Base-by-base conservation (phyloP, 2,888 invertebrate species). In the Pristionchus maxplancki region DNA sequence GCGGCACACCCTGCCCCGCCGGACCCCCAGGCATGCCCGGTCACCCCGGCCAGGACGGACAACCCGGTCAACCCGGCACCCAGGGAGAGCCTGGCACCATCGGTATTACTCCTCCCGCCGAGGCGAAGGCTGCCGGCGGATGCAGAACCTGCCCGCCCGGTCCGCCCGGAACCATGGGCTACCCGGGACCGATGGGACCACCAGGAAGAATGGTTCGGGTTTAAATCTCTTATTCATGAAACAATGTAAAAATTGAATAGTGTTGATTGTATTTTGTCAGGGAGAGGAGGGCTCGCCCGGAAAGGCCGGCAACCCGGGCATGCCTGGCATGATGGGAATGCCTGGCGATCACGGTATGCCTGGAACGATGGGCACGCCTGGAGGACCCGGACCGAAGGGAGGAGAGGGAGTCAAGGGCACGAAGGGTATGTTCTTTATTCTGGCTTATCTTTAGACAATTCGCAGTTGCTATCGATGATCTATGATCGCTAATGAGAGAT, bases 271-370 rank as follows among this genome's bases (percentile, higher is more conserved):
- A 17, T 31, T 5, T 15, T 62, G 20, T 15, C 37, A 87, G 86
- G 86, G 86, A 34, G 86, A 71, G n/a, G 86, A 87, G 13, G 86
- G 86, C 71, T 37, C 15, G 1, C 58, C 86, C 2, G 86, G 86
- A 9, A 67, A 87, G 50, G 20, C 86, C 86, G 86, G 86, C 20
- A 87, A 87, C 50, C 86, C 86, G 1, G 86, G 86, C n/a, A 87
- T 87, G 86, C 31, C 71, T 34, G 86, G 86, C 11, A 87, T 87
- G 86, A 71, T 71, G 67, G 86, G 86, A 17, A 87, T 87, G 86
- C 86, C 86, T 0, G 86, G 86, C 28, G 86, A 87, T 17, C 86
- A 87, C 71, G 86, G 86, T 13, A 87, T 87, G 86, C 86, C 86
- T 24, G 86, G 86, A 1, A 20, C 67, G 20, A 44, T 44, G 64